phyloP scores from a whole-genome alignment of 1,140 invertebrate genomes.

The Megathymus violae region DNA sequence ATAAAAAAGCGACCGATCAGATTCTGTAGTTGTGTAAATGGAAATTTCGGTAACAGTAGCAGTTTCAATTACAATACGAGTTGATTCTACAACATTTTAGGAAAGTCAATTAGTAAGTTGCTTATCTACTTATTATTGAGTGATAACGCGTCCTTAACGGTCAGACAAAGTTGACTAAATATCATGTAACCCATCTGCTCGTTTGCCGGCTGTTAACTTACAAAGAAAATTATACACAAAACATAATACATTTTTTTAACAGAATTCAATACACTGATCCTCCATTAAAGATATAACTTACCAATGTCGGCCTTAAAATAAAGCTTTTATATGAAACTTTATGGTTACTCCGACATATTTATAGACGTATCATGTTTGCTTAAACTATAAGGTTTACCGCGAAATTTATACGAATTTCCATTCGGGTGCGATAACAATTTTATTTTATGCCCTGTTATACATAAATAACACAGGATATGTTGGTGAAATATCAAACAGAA shows the following conservation, averaged over 20 bases:
- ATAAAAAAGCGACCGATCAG: too few relatives aligned
- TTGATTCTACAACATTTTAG: too few relatives aligned
- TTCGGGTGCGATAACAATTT: constrained; percentile 7
- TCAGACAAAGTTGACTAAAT: too few relatives aligned
- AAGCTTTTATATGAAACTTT: not conserved
- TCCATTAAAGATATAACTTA: not conserved
- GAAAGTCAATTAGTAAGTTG: too few relatives aligned
- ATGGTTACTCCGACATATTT: not conserved
- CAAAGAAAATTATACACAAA: too few relatives aligned
- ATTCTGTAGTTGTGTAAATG: too few relatives aligned
- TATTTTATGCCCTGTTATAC: constrained; percentile 12
- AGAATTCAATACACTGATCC: not conserved
- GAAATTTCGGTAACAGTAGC: too few relatives aligned
- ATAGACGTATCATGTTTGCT: constrained; percentile 3
- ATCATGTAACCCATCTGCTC: too few relatives aligned
- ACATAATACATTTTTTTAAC: not conserved
- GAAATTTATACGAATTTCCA: constrained; percentile 10
- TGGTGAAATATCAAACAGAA: constrained; percentile 1
- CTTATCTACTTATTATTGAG: too few relatives aligned
- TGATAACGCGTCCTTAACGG: too few relatives aligned
- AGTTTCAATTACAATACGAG: too few relatives aligned
- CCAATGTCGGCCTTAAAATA: not conserved
- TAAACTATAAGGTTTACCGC: constrained; percentile 15
- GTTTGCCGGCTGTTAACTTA: too few relatives aligned
- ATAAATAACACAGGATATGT: constrained; percentile 10